Evolutionary conservation across 2,113 vertebrate species (phyloP).

Genomic region (Cephalopholis sonnerati): DNA sequence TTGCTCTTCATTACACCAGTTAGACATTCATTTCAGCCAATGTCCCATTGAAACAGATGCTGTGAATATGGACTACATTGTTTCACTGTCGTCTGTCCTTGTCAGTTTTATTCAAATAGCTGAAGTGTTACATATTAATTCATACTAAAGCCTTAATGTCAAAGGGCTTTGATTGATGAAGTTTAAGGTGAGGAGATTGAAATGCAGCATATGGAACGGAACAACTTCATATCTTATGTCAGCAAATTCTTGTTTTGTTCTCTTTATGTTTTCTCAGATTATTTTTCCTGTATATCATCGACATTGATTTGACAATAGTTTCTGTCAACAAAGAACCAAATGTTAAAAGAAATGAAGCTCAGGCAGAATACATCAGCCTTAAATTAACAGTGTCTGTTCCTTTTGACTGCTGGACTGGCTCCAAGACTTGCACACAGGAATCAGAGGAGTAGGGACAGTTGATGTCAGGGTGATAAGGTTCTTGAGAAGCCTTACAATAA

Average conservation of each 20-base stretch:
- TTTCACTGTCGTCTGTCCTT: neutral
- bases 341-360: neutral
- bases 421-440: neutral
- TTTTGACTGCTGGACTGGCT: neutral
- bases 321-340: neutral
- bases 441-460: neutral
- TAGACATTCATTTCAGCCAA: neutral
- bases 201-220: neutral
- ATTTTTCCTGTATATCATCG: conserved; percentile 7
- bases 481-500: conserved; percentile 59
- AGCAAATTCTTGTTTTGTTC: neutral
- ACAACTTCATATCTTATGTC: neutral
- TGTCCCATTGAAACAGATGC: neutral
- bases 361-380: conserved; percentile 37
- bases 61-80: neutral
- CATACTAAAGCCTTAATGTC: conserved; percentile 27
- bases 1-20: neutral
- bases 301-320: neutral
- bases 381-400: neutral
- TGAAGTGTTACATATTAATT: neutral
- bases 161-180: conserved; percentile 8
- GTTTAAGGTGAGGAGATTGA: neutral
- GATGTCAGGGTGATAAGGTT: neutral
- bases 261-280: neutral
- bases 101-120: neutral